phyloP scores from a whole-genome alignment of 1,140 invertebrate species.

The Zaprionus nigranus region DNA sequence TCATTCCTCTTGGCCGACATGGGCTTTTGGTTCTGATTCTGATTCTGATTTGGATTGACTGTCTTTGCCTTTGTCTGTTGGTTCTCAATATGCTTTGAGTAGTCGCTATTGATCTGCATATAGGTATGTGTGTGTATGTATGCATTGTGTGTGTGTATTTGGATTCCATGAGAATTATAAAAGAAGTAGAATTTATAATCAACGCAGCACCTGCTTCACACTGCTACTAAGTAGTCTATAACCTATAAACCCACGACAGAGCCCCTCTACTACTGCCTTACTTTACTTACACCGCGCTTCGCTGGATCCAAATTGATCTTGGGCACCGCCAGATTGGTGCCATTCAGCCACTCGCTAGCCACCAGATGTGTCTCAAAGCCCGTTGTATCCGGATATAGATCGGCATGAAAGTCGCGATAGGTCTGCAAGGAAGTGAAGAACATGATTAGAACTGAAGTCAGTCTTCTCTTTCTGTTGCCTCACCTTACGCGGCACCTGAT shows the following conservation, averaged over 20 bases:
- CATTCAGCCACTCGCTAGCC: slow-evolving; percentile 91
- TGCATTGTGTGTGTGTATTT: background rate
- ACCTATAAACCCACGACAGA: background rate
- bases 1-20: slow-evolving; percentile 57
- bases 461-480: slow-evolving; percentile 82
- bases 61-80: slow-evolving; percentile 59
- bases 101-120: slow-evolving; percentile 52
- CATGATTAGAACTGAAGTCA: background rate
- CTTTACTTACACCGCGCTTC: slow-evolving; percentile 85
- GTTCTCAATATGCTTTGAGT: slow-evolving; percentile 84
- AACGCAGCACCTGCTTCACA: background rate
- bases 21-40: slow-evolving; percentile 52
- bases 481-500: slow-evolving; percentile 95
- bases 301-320: slow-evolving; percentile 93
- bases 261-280: background rate
- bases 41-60: slow-evolving; percentile 40
- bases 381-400: slow-evolving; percentile 95
- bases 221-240: background rate
- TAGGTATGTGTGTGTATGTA: background rate
- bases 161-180: slow-evolving; percentile 2
- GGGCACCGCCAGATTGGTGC: slow-evolving; percentile 88
- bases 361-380: slow-evolving; percentile 91
- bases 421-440: slow-evolving; percentile 86
- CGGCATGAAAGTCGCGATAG: slow-evolving; percentile 96
- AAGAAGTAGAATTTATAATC: background rate